Percentiles rank a stretch among this genome's conserved stretches.
Evolutionary conservation across 2,797 vertebrate species (phyloP).

Genomic region (Pterois miles): DNA sequence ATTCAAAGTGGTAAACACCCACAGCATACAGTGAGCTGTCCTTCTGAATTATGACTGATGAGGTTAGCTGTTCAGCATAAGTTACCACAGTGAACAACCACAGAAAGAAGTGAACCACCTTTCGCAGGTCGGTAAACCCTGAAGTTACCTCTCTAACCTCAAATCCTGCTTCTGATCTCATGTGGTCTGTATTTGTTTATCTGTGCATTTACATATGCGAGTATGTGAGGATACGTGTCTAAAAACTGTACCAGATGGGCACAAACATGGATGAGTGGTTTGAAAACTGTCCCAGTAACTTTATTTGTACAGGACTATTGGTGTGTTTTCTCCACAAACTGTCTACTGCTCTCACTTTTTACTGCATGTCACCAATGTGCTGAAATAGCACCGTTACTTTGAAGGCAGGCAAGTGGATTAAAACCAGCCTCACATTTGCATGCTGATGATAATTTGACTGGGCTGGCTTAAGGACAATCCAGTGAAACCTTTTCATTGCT

Average conservation of each 20-base stretch:
- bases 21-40: too few relatives aligned
- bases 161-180: too few relatives aligned
- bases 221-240: not conserved
- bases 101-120: too few relatives aligned
- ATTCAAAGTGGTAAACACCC: too few relatives aligned
- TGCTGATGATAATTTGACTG: constrained; percentile 55
- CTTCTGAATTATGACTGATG: too few relatives aligned
- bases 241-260: not conserved
- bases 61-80: too few relatives aligned
- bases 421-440: constrained; percentile 53
- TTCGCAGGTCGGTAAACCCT: too few relatives aligned
- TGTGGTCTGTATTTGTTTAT: not conserved
- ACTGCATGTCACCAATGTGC: constrained; percentile 69
- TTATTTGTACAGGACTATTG: constrained; percentile 28
- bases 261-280: not conserved
- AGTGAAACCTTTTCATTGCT: constrained; percentile 43
- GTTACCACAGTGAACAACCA: too few relatives aligned
- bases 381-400: constrained; percentile 51
- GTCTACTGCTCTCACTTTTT: constrained; percentile 51
- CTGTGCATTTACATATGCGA: constrained; percentile 9
- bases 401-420: constrained; percentile 53
- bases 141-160: too few relatives aligned
- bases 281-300: not conserved
- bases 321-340: constrained; percentile 22
- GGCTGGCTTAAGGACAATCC: constrained; percentile 35